Conservation (phyloP, 2,888 invertebrate genomes). For the Dinocampus coccinellae region DNA sequence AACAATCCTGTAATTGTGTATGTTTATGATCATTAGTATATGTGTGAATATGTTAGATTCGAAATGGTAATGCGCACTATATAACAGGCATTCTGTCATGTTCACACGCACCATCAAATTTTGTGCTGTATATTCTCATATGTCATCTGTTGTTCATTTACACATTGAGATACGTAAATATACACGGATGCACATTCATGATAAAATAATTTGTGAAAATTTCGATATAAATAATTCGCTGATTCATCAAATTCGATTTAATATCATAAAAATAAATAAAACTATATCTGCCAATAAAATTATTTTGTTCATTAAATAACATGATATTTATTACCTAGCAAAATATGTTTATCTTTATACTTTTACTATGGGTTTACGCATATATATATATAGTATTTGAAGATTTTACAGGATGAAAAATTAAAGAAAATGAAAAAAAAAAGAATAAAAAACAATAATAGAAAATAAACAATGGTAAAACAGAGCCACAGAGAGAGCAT, state of each 20-base stretch:
- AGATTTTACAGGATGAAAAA: constrained; percentile 45
- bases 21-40: too few species aligned
- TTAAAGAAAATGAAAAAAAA: constrained; percentile 30
- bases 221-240: not conserved
- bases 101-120: constrained; percentile 3
- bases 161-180: not conserved
- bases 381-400: constrained; percentile 49
- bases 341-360: not conserved
- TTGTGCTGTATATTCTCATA: not conserved
- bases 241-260: not conserved
- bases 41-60: not conserved
- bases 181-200: not conserved
- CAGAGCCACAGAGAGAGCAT: constrained; percentile 43
- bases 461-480: constrained; percentile 19
- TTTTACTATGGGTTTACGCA: constrained; percentile 11
- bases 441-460: too few species aligned
- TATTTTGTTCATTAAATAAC: not conserved
- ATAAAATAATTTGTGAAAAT: not conserved
- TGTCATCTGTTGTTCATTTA: not conserved
- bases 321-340: not conserved
- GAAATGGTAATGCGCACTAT: not conserved
- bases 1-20: not conserved
- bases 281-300: not conserved
- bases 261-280: too few species aligned
- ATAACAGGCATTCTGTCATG: not conserved